Evolutionary conservation across 1,140 invertebrate genomes (phyloP).

Genomic region (Amphibalanus amphitrite): DNA sequence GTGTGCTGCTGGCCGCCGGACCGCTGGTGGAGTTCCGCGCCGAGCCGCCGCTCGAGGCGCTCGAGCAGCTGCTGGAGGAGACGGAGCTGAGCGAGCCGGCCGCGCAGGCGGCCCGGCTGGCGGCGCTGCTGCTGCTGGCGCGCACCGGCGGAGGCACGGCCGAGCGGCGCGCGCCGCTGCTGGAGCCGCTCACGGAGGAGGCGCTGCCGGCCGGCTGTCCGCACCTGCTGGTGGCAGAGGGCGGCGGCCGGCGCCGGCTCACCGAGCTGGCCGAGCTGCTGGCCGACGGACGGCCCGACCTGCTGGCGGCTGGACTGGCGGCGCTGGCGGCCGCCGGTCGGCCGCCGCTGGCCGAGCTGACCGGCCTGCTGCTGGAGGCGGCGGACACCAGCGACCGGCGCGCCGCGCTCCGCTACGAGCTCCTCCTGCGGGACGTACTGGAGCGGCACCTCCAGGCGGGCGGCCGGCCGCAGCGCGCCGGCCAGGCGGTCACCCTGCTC

Average conservation of each 20-base stretch:
- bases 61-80: not conserved
- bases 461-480: slow-evolving; percentile 11
- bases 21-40: not conserved
- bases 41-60: not conserved
- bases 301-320: not conserved
- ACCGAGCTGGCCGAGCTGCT: not conserved
- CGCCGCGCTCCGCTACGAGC: slow-evolving; percentile 5
- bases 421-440: slow-evolving; percentile 6
- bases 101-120: not conserved
- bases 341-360: not conserved
- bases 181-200: not conserved
- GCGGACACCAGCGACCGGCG: slow-evolving; percentile 5
- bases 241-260: not conserved
- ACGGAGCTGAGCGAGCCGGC: not conserved
- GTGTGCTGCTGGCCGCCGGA: not conserved
- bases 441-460: slow-evolving; percentile 12
- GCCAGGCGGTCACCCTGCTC: slow-evolving; percentile 12
- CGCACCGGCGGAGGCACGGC: no score
- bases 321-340: not conserved
- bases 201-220: not conserved
- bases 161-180: not conserved
- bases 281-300: not conserved
- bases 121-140: not conserved
- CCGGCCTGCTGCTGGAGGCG: slow-evolving; percentile 3
- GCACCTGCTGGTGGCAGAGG: not conserved